phyloP scores from a whole-genome alignment of 2,888 invertebrate species.

The Apodemia mormo region DNA sequence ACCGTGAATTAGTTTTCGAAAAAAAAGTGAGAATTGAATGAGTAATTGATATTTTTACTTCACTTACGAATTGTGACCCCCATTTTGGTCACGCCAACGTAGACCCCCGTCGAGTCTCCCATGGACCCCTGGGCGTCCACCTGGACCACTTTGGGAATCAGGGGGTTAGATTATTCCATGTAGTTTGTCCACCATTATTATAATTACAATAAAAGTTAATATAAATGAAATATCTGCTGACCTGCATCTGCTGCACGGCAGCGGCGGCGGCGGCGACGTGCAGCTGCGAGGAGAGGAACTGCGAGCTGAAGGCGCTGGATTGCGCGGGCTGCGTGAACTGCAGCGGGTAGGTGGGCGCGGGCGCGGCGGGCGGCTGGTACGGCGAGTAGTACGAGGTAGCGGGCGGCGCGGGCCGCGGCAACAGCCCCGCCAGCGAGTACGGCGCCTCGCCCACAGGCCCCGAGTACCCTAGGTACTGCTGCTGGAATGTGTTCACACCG shows the following conservation, averaged over 20 bases:
- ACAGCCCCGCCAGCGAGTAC: constrained; percentile 69
- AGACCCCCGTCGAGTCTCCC: too few relatives aligned
- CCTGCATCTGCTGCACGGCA: constrained; percentile 78
- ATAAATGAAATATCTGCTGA: constrained; percentile 30
- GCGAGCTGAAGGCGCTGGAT: constrained; percentile 73
- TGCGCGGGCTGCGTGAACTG: constrained; percentile 84
- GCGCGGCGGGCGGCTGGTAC: constrained; percentile 76
- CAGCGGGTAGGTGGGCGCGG: constrained; percentile 83
- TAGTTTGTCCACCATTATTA: too few relatives aligned
- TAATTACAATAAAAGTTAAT: too few relatives aligned
- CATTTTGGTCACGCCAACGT: too few relatives aligned
- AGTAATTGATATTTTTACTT: too few relatives aligned
- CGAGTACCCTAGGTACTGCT: constrained; percentile 75
- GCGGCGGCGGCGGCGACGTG: constrained; percentile 66
- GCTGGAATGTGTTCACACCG: constrained; percentile 74
- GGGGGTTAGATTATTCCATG: too few relatives aligned
- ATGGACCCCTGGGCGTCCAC: too few relatives aligned
- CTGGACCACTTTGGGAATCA: too few relatives aligned
- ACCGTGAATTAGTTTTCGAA: too few relatives aligned
- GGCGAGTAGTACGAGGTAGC: constrained; percentile 75
- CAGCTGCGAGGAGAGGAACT: constrained; percentile 71
- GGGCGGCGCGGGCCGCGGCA: constrained; percentile 73
- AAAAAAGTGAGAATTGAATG: too few relatives aligned
- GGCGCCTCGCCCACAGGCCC: constrained; percentile 71
- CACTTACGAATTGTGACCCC: too few relatives aligned